Conservation (phyloP, 2,797 vertebrate species). For the Anguilla obscura region DNA sequence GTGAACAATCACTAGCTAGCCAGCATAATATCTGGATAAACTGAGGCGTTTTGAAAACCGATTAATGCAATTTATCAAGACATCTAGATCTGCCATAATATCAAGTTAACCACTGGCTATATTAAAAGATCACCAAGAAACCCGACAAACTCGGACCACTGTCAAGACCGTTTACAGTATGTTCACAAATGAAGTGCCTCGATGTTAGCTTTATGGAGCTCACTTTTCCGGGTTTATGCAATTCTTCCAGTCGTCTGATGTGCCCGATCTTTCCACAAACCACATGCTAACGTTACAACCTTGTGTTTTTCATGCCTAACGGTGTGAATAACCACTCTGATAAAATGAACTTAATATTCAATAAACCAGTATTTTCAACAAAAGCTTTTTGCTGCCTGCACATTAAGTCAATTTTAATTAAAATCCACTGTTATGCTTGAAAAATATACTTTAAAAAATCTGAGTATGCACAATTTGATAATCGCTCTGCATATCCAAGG, state of each 20-base stretch:
- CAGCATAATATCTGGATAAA: background rate
- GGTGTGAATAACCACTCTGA: background rate
- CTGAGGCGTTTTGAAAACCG: background rate
- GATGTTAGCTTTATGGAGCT: background rate
- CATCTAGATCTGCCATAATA: background rate
- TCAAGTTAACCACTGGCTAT: background rate
- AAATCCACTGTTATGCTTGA: background rate
- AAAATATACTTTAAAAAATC: background rate
- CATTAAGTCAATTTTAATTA: background rate
- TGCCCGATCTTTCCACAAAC: background rate
- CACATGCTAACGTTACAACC: background rate
- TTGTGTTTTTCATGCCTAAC: background rate
- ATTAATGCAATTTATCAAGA: background rate
- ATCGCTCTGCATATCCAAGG: background rate
- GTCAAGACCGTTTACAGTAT: background rate
- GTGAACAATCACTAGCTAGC: slow-evolving; percentile 16
- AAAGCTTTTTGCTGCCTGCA: background rate
- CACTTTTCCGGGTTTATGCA: slow-evolving; percentile 11
- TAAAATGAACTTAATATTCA: background rate
- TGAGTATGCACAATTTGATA: background rate
- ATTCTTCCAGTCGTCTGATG: background rate
- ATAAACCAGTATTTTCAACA: background rate
- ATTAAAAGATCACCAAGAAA: background rate
- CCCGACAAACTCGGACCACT: background rate
- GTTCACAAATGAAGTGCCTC: background rate